Conservation (phyloP, 1,140 invertebrate genomes). For the Asobara japonica region DNA sequence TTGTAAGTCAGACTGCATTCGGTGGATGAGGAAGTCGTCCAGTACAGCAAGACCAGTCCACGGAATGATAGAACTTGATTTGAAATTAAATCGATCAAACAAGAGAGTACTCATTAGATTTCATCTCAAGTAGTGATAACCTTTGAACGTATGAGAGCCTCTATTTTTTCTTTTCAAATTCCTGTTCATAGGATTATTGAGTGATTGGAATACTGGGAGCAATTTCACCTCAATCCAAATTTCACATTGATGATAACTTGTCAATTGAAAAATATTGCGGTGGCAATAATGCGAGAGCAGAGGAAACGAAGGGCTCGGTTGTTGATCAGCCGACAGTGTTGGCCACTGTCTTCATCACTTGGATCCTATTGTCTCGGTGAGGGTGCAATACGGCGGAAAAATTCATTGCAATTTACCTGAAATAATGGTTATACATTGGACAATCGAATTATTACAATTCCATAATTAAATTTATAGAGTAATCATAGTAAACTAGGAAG, state of each 20-base stretch:
- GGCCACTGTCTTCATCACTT: neutral
- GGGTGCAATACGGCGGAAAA: neutral
- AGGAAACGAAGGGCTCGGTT: slow-evolving; percentile 24
- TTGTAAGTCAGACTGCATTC: neutral
- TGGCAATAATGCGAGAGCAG: slow-evolving; percentile 47
- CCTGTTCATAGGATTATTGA: neutral
- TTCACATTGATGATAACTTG: neutral
- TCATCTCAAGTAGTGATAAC: neutral
- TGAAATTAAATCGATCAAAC: neutral
- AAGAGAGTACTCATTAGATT: neutral
- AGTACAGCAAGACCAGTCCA: neutral
- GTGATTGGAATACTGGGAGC: neutral
- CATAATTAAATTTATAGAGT: neutral
- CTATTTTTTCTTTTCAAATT: neutral
- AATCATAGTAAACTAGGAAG: neutral
- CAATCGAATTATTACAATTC: neutral
- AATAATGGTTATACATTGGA: neutral
- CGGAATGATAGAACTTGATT: neutral
- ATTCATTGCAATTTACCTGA: neutral
- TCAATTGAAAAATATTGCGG: slow-evolving; percentile 9
- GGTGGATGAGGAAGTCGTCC: neutral
- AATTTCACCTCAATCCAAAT: neutral
- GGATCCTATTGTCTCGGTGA: slow-evolving; percentile 18
- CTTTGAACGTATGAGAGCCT: neutral
- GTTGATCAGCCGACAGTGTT: slow-evolving; percentile 22